phyloP scores from a whole-genome alignment of 2,888 invertebrate species.

The Chromoteleia sp. region DNA sequence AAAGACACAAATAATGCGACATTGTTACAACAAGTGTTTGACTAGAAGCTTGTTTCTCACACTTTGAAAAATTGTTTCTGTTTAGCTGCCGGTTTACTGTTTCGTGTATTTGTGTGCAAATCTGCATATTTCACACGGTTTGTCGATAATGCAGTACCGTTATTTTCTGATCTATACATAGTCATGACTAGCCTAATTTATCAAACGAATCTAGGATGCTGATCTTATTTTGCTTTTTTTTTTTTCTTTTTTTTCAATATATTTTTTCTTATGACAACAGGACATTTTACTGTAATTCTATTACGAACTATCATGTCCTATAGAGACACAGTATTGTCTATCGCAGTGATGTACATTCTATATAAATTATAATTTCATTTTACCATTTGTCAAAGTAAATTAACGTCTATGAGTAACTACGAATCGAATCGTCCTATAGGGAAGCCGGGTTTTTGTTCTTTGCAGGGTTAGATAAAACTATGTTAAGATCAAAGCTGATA shows the following conservation, averaged over 20 bases:
- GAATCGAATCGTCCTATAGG: constrained; percentile 2
- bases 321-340: constrained; percentile 81
- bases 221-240: constrained; percentile 36
- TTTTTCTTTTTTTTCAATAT: constrained; percentile 9
- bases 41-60: constrained; percentile 74
- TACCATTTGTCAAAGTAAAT: constrained; percentile 3
- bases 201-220: constrained; percentile 72
- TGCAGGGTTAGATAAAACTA: not conserved
- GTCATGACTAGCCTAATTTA: constrained; percentile 70
- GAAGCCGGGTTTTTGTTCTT: constrained; percentile 1
- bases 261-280: constrained; percentile 45
- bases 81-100: constrained; percentile 28
- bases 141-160: constrained; percentile 15
- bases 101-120: constrained; percentile 33
- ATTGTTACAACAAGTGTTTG: constrained; percentile 69
- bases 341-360: constrained; percentile 75
- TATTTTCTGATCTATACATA: constrained; percentile 55
- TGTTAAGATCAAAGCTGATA: not conserved
- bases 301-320: constrained; percentile 69
- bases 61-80: constrained; percentile 22
- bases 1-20: constrained; percentile 46
- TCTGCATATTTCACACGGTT: constrained; percentile 15
- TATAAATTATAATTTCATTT: constrained; percentile 20
- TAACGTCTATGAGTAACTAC: constrained; percentile 10
- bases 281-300: constrained; percentile 69